phyloP scores from a whole-genome alignment of 2,113 vertebrate genomes.

The Datnioides undecimradiatus region DNA sequence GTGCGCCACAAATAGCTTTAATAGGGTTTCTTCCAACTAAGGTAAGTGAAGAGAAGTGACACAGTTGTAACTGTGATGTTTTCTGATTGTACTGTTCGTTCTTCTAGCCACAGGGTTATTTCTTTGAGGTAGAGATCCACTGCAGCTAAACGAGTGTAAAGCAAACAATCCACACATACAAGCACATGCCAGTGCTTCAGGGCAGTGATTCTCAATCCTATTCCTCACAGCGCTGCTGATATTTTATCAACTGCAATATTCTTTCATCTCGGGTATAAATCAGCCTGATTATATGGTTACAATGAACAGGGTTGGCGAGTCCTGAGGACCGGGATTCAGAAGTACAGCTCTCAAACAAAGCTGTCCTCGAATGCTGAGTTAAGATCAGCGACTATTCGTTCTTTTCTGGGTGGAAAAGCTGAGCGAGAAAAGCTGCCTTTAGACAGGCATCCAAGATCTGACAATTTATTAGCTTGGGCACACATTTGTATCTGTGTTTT shows the following conservation, averaged over 20 bases:
- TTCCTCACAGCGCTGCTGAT: not conserved
- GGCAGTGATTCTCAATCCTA: constrained; percentile 20
- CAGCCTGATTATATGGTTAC: constrained; percentile 8
- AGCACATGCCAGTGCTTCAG: not conserved
- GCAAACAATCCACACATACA: constrained; percentile 12
- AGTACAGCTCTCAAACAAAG: constrained; percentile 12
- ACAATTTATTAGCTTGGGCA: not conserved
- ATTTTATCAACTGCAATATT: constrained; percentile 13
- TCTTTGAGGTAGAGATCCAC: not conserved
- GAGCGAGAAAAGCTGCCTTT: not conserved
- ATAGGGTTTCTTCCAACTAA: not conserved
- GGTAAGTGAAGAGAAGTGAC: not conserved
- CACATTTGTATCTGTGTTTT: not conserved
- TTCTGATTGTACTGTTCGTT: not conserved
- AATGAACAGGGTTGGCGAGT: constrained; percentile 15
- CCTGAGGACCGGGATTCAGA: not conserved
- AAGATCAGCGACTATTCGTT: constrained; percentile 12
- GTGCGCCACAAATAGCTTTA: not conserved
- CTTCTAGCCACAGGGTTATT: not conserved
- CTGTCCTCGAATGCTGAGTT: constrained; percentile 1
- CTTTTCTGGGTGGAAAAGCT: constrained; percentile 14
- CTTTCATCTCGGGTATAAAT: constrained; percentile 7
- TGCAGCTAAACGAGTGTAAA: constrained; percentile 3
- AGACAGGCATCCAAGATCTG: too few species aligned
- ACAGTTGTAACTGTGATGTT: not conserved